phyloP scores from a whole-genome alignment of 2,888 invertebrate genomes.

The Microplitis manilae region DNA sequence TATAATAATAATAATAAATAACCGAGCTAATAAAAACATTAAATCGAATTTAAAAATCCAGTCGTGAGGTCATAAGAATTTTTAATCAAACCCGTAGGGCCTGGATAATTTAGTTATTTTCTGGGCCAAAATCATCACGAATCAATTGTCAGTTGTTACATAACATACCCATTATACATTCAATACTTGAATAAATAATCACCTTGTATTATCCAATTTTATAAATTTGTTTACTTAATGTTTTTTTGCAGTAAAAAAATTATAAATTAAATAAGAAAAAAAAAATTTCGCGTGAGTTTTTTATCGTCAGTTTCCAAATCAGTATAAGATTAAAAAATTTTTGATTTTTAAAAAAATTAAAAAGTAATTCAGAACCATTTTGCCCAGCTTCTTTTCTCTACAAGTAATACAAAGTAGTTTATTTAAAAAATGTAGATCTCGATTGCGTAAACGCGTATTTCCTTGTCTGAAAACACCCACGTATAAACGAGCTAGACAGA shows the following conservation, averaged over 20 bases:
- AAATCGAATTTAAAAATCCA: background rate
- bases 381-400: no score
- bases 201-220: background rate
- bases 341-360: no score
- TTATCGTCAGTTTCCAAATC: no score
- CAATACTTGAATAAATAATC: slow-evolving; percentile 18
- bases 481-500: background rate
- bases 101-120: slow-evolving; percentile 16
- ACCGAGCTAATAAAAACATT: slow-evolving; percentile 5
- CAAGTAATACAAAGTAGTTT: no score
- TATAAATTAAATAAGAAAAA: no score
- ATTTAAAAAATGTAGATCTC: slow-evolving; percentile 6
- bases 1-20: slow-evolving; percentile 21
- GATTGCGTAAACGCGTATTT: slow-evolving; percentile 4
- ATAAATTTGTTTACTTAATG: background rate
- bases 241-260: background rate
- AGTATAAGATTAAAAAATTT: no score
- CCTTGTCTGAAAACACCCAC: background rate
- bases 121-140: slow-evolving; percentile 33
- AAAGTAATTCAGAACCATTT: no score
- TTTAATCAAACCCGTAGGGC: slow-evolving; percentile 29
- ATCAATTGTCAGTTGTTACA: slow-evolving; percentile 32
- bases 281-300: no score
- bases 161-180: slow-evolving; percentile 30
- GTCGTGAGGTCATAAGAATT: slow-evolving; percentile 35